A percentile compares a stretch with the other conserved stretches of the same genome.
Conservation (phyloP, 2,888 invertebrate genomes). For the Hirudinaria manillensis region DNA sequence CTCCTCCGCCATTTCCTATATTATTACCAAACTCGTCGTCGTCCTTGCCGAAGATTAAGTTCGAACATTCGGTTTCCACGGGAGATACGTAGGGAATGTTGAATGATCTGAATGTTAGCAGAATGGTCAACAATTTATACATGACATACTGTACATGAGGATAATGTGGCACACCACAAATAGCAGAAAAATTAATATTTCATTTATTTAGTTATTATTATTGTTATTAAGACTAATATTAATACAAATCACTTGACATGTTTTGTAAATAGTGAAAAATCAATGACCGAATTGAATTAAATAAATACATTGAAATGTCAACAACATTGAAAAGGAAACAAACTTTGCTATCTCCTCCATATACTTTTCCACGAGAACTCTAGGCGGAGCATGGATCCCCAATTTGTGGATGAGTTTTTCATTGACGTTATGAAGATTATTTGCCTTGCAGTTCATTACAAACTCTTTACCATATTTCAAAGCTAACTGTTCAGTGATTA, state of each 20-base stretch:
- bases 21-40: conserved; percentile 32
- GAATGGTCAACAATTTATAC: too few relatives aligned
- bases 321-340: too few relatives aligned
- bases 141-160: too few relatives aligned
- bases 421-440: conserved; percentile 65
- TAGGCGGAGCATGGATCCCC: conserved; percentile 74
- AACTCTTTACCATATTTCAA: conserved; percentile 90
- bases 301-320: too few relatives aligned
- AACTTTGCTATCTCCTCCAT: conserved; percentile 86
- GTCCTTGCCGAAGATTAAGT: not conserved
- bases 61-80: conserved; percentile 45
- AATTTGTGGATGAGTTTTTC: conserved; percentile 76
- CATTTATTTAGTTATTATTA: too few relatives aligned
- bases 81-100: conserved; percentile 33
- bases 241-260: too few relatives aligned
- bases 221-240: too few relatives aligned
- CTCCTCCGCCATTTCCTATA: conserved; percentile 24
- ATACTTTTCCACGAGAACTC: conserved; percentile 82
- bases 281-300: too few relatives aligned
- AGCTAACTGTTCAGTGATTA: conserved; percentile 72
- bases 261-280: too few relatives aligned
- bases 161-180: too few relatives aligned
- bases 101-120: conserved; percentile 11
- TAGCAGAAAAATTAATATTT: too few relatives aligned
- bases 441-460: conserved; percentile 34